Base-by-base conservation (phyloP, 2,113 vertebrate genomes). In the Sphaerodactylus townsendi region DNA sequence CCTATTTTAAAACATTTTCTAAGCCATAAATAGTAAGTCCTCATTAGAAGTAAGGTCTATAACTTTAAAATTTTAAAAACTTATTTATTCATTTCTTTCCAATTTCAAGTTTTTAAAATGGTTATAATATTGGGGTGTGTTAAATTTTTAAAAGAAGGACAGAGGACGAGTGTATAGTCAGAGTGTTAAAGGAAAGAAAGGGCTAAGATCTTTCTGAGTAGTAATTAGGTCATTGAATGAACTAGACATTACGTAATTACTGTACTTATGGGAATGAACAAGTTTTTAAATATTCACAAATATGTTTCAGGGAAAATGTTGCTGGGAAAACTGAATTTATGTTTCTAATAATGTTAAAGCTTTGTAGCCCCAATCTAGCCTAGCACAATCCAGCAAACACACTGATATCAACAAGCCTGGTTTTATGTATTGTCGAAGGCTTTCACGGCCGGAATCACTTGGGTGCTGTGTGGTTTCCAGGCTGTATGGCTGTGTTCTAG, bases 21-120 rank as follows among this genome's bases (percentile, higher is more conserved):
- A 65, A 73, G 3, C 37, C 3, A 64, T 78, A 88, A 85, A 88
- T 83, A 80, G 35, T 62, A 81, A 80, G 6, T 2, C 2, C 79
- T 88, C 15, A 3, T 81, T 14, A 76, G 41, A 74, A 46, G 15
- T 33, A 19, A 79, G 14, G 44, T 68, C 13, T 33, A n/a, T 50
- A 76, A 74, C 41, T n/a, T n/a, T n/a, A n/a, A 64, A 35, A 30
- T 7, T 7, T 50, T 33, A 28, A 50, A 8, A 46, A 46, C 13
- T 73, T 44, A 17, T 14, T 74, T 28, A 50, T 50, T 74, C 14
- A 2, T 74, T 74, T n/a, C 25, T 68, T 35, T 50, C 30, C 28
- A n/a, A 48, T n/a, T 74, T 48, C 44, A 48, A 3, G 33, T 74
- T 74, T 74, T 74, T 17, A 28, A 48, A 50, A 74, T n/a, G 13